Evolutionary conservation across 1,140 invertebrate species (phyloP).

Genomic region (Pygmarrhopalites habei): DNA sequence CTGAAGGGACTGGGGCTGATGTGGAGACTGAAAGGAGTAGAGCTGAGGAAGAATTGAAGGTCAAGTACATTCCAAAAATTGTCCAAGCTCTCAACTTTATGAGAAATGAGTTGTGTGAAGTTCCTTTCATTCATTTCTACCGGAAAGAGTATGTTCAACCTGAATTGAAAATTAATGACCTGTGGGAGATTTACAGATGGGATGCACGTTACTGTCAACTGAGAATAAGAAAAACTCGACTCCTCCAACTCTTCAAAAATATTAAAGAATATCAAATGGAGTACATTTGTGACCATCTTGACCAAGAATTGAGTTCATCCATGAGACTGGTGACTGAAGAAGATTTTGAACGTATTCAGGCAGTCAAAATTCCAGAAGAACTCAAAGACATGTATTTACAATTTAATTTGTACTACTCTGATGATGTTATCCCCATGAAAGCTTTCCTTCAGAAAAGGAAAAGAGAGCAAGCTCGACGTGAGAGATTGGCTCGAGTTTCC

Average conservation of each 20-base stretch:
- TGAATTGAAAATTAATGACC: constrained; percentile 86
- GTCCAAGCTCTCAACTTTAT: constrained; percentile 92
- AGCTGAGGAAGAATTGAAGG: too few species aligned
- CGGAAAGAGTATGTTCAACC: constrained; percentile 95
- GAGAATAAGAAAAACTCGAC: constrained; percentile 73
- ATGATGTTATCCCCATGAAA: constrained; percentile 79
- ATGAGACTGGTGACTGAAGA: constrained; percentile 75
- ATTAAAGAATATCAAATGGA: constrained; percentile 89
- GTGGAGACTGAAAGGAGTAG: too few species aligned
- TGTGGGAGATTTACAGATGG: constrained; percentile 95
- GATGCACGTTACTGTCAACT: constrained; percentile 94
- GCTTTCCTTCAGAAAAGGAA: constrained; percentile 56
- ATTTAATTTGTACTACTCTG: constrained; percentile 85
- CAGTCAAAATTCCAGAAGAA: constrained; percentile 81
- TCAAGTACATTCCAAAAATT: constrained; percentile 81
- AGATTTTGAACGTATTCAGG: constrained; percentile 72
- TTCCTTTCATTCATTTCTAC: constrained; percentile 98
- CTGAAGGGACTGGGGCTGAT: too few species aligned
- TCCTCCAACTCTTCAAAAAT: constrained; percentile 75
- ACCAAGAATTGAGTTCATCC: constrained; percentile 73
- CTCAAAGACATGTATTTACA: constrained; percentile 87
- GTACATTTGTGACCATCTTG: constrained; percentile 70
- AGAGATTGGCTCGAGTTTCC: constrained; percentile 28
- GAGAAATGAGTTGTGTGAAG: constrained; percentile 87
- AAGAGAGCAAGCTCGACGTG: constrained; percentile 46